A percentile compares a stretch with the other conserved stretches of the same genome.
Evolutionary conservation across 2,888 invertebrate species (phyloP).

Genomic region (Megamerina dolium): DNA sequence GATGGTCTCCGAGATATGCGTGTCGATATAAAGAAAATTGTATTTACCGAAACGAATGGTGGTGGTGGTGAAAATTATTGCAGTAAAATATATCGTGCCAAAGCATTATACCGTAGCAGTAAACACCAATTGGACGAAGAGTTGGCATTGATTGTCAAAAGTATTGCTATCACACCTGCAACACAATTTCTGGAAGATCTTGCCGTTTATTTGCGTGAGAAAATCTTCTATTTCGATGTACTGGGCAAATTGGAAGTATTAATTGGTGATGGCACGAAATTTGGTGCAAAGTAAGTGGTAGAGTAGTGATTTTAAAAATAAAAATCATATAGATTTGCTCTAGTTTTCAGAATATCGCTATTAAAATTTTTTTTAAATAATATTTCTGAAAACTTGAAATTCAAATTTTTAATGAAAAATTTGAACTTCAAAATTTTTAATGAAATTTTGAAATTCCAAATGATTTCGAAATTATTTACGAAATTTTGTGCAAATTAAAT

Average conservation of each 20-base stretch:
- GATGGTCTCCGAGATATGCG: slow-evolving; percentile 39
- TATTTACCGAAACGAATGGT: slow-evolving; percentile 35
- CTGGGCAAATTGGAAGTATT: slow-evolving; percentile 49
- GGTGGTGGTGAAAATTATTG: slow-evolving; percentile 46
- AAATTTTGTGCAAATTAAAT: too few relatives aligned
- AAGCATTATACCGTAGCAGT: slow-evolving; percentile 34
- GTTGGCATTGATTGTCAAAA: slow-evolving; percentile 42
- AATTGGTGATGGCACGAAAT: slow-evolving; percentile 42
- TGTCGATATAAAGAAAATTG: slow-evolving; percentile 38
- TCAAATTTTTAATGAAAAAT: too few relatives aligned
- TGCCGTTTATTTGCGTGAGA: slow-evolving; percentile 50
- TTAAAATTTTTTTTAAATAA: neutral
- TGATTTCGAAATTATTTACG: too few relatives aligned
- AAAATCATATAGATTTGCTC: too few relatives aligned
- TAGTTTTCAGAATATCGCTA: too few relatives aligned
- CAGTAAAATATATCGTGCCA: slow-evolving; percentile 43
- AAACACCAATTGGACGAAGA: slow-evolving; percentile 38
- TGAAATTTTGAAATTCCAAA: too few relatives aligned
- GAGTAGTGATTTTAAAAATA: neutral
- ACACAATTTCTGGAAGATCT: slow-evolving; percentile 48
- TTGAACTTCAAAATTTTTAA: too few relatives aligned
- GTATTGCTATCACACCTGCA: slow-evolving; percentile 47
- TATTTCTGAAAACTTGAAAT: neutral
- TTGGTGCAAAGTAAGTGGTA: slow-evolving; percentile 38
- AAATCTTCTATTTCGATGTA: slow-evolving; percentile 49